phyloP scores from a whole-genome alignment of 2,113 vertebrate species.

The Protobothrops flavoviridis region DNA sequence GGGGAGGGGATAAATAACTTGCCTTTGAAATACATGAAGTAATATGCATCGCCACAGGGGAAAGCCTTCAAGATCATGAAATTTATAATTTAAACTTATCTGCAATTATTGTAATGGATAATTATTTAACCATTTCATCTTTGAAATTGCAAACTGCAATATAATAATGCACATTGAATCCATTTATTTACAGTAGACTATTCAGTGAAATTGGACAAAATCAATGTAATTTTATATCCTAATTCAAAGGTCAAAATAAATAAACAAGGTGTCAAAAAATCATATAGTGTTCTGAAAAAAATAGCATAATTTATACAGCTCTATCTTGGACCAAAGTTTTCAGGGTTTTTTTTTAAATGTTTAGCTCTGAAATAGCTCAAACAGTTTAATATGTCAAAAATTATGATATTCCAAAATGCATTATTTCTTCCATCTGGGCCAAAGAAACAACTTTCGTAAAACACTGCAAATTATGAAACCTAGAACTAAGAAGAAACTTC shows the following conservation, averaged over 20 bases:
- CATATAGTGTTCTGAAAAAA: conserved; percentile 25
- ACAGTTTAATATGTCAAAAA: not conserved
- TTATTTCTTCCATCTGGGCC: conserved; percentile 7
- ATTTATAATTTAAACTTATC: not conserved
- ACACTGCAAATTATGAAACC: not conserved
- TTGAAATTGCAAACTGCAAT: not conserved
- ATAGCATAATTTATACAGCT: not conserved
- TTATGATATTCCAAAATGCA: not conserved
- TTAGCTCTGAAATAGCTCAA: not conserved
- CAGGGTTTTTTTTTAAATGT: not conserved
- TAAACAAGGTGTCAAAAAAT: conserved; percentile 13
- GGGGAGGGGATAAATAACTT: not conserved
- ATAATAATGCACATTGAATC: not conserved
- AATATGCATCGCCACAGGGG: not conserved
- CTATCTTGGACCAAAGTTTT: not conserved
- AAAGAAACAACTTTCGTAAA: not conserved
- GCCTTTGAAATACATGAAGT: not conserved
- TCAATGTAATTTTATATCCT: not conserved
- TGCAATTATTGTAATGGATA: not conserved
- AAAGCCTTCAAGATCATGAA: not conserved
- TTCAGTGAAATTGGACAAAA: not conserved
- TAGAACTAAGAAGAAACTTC: no score
- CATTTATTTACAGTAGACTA: not conserved
- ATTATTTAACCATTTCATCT: not conserved
- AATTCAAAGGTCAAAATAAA: not conserved